phyloP scores from a whole-genome alignment of 2,797 vertebrate genomes.

The Leptatherina wallacei region DNA sequence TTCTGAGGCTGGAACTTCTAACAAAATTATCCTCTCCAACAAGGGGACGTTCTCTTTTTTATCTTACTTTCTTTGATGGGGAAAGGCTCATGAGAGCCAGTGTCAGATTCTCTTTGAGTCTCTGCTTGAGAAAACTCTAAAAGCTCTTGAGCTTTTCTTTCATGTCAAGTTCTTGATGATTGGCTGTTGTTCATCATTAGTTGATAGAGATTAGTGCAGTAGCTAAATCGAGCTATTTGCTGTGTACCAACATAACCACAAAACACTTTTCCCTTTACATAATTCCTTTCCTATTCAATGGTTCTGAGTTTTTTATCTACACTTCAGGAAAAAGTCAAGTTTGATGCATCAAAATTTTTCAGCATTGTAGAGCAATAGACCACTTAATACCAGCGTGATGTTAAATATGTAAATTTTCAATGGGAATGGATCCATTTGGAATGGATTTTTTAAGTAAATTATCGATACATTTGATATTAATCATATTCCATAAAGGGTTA shows the following conservation, averaged over 20 bases:
- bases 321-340: no score
- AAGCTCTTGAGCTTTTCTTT: not conserved
- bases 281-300: no score
- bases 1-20: not conserved
- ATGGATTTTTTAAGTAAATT: not conserved
- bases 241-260: no score
- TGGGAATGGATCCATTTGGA: not conserved
- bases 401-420: not conserved
- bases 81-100: not conserved
- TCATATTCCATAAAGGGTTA: not conserved
- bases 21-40: not conserved
- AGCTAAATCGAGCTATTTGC: no score
- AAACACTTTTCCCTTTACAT: no score
- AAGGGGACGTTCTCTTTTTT: not conserved
- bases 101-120: no score
- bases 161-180: not conserved
- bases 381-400: not conserved
- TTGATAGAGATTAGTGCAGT: not conserved
- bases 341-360: not conserved
- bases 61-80: not conserved
- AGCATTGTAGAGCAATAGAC: not conserved
- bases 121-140: not conserved
- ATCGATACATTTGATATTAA: not conserved
- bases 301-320: no score
- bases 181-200: not conserved